Evolutionary conservation across 2,797 vertebrate species (phyloP), one percentile per base, ranked within the genome.

Genomic region (Acanthiza pusilla): DNA sequence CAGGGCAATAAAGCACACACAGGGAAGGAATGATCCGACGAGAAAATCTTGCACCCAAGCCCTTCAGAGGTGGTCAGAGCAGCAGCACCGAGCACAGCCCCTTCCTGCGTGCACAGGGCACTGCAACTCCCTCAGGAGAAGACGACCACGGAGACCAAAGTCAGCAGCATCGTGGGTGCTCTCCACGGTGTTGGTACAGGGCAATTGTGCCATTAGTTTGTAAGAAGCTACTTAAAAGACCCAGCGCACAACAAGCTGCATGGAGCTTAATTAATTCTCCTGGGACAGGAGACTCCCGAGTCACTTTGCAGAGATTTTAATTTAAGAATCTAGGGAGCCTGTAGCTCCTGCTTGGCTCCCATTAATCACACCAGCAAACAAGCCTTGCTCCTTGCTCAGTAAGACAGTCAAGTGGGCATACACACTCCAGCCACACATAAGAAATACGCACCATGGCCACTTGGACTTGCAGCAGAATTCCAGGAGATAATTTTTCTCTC

Each of bases 81-180:
- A 47, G 48, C 53, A 54, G 58, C 47, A 23, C n/a, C 5, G 3
- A 67, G 74, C n/a, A 42, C 55, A 68, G 67, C 7, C 21, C 21
- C 40, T 18, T 22, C 26, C 61, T 0, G 0, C 30, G 29, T 6
- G 22, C 0, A 3, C 72, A 34, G 45, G n/a, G 55, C 1, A 0
- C 74, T 50, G 47, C 34, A 50, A 25, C 8, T n/a, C 32, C 45
- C 78, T 21, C 45, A 16, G 57, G 78, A 75, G 40, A n/a, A 14
- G 38, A 19, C 1, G 10, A 17, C 25, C 9, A 40, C 11, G 11
- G 70, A 70, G 70, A 36, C 47, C 62, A 26, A 67, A 80, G 65
- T 5, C 63, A 51, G 70, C 68, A 93, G 54, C 58, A 36, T 2
- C 4, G 0, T 1, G 15, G 58, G 40, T 58, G 79, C 34, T 65